phyloP scores from a whole-genome alignment of 2,797 vertebrate species.

The Lithobates sylvaticus region DNA sequence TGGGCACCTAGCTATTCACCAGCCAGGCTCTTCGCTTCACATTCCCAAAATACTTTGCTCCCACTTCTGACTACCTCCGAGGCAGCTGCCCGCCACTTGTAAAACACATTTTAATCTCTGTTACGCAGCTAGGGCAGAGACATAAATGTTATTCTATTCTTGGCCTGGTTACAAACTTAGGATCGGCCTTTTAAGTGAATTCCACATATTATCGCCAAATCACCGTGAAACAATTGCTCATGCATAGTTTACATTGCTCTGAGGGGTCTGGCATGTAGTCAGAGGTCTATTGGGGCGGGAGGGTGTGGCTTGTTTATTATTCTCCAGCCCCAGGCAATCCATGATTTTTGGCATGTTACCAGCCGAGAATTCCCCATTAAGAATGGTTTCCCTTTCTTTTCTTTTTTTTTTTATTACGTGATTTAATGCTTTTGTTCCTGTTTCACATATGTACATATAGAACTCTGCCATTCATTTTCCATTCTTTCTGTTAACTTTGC shows the following conservation, averaged over 20 bases:
- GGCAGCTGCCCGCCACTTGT: conserved; percentile 7
- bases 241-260: conserved; percentile 16
- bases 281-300: not conserved
- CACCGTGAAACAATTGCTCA: conserved; percentile 19
- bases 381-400: too few relatives aligned
- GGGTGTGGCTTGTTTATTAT: not conserved
- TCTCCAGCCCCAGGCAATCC: not conserved
- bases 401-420: not conserved
- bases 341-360: not conserved
- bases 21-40: not conserved
- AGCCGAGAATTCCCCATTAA: not conserved
- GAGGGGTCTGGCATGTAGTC: not conserved
- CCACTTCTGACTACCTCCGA: not conserved
- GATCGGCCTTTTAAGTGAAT: not conserved
- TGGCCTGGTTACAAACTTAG: not conserved
- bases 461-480: not conserved
- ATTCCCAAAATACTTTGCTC: conserved; percentile 14
- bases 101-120: not conserved
- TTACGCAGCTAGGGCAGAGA: not conserved
- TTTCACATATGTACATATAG: not conserved
- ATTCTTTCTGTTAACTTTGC: conserved; percentile 15
- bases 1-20: not conserved
- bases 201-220: not conserved
- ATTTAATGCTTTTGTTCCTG: not conserved
- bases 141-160: not conserved